Base-by-base conservation (phyloP, 92 coral and sea anemone species). In the Bergia sp. region DNA sequence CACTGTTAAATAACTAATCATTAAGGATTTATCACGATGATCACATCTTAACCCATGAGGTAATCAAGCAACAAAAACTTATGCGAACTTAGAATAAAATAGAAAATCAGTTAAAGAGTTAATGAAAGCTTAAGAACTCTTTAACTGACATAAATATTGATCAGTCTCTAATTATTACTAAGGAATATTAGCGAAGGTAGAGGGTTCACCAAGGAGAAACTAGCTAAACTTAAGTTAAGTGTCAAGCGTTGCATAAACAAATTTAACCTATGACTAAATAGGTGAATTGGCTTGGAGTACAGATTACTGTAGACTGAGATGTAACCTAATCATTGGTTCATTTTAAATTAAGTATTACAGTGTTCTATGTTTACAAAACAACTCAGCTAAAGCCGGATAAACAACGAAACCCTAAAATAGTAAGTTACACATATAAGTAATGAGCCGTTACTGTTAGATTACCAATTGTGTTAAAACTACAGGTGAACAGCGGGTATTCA, bases 321-420 rank as follows among this genome's bases (percentile, higher is more conserved):
- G 75, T 69, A 69, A 69, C 21, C 23, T 69, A 69, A 16, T 15
- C 75, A 69, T 69, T 69, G 75, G 75, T 69, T 69, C n/a, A n/a
- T n/a, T n/a, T n/a, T n/a, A n/a, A n/a, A n/a, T n/a, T n/a, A n/a
- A n/a, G 75, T 69, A 15, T 69, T 69, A 69, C 75, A 69, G 75
- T 69, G 4, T 69, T 69, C 75, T 69, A 69, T 23, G 75, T 69
- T 23, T 69, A 69, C 4, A 69, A 69, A 69, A 69, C 75, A 69
- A 69, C 75, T 69, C 4, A 23, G 75, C 75, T 16, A 69, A 69
- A 16, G 75, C 37, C 18, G 2, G 75, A 69, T 69, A 69, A 15
- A 15, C 75, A 69, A 69, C 75, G 21, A 69, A 69, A 69, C 75
- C 75, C 75, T n/a, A n/a, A n/a, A n/a, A 69, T 69, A 69, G 75